A percentile compares a stretch with the other conserved stretches of the same genome.
Conservation (phyloP, 2,797 vertebrate species). For the Varecia variegata region DNA sequence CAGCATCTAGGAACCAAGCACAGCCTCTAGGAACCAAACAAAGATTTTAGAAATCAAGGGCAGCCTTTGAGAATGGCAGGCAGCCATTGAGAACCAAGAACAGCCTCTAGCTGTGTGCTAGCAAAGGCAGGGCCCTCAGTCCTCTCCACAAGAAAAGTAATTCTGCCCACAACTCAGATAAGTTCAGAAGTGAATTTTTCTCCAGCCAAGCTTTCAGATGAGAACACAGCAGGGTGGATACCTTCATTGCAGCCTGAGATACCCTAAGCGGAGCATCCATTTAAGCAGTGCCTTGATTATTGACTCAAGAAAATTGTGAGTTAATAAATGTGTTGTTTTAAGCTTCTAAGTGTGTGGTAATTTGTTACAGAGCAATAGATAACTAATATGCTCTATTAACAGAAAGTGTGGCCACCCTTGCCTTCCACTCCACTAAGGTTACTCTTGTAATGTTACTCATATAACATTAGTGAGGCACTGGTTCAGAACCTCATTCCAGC, state of each 20-base stretch:
- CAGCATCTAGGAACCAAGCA: background rate
- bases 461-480: background rate
- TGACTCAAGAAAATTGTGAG: background rate
- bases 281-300: background rate
- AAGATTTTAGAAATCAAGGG: background rate
- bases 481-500: background rate
- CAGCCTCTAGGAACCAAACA: background rate
- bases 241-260: background rate
- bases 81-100: too few species aligned
- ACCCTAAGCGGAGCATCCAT: background rate
- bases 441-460: background rate
- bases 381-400: background rate
- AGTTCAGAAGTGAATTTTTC: background rate
- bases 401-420: background rate
- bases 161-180: background rate
- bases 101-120: background rate
- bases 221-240: background rate
- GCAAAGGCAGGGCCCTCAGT: background rate
- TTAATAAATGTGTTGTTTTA: background rate
- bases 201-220: background rate
- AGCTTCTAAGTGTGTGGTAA: background rate
- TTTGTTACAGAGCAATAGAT: background rate
- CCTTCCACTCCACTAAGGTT: background rate
- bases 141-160: background rate
- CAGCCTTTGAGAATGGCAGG: too few species aligned